phyloP scores from a whole-genome alignment of 2,797 vertebrate genomes.

The Varecia variegata region DNA sequence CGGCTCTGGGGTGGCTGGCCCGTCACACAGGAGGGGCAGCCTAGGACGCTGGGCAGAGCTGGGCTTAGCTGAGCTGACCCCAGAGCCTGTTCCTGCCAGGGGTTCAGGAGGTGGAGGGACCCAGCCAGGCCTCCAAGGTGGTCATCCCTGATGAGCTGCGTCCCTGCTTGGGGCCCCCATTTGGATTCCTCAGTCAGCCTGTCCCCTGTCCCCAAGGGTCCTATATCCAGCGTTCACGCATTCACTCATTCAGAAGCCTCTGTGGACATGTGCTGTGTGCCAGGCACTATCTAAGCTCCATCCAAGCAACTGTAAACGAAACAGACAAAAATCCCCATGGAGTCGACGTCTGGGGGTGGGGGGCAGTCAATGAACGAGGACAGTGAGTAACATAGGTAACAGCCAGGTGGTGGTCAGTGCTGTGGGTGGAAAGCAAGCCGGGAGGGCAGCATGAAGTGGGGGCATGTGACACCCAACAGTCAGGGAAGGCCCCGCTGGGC shows the following conservation, averaged over 20 bases:
- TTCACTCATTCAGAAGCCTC: neutral
- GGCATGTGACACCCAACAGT: neutral
- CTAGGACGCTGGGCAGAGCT: neutral
- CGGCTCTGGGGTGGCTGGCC: neutral
- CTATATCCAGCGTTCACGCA: neutral
- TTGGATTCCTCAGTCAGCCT: neutral
- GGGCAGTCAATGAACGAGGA: neutral
- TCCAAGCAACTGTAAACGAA: neutral
- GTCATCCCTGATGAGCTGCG: neutral
- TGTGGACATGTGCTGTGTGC: neutral
- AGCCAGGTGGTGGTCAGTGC: neutral
- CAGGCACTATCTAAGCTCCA: neutral
- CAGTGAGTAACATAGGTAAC: neutral
- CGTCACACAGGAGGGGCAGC: too few relatives aligned
- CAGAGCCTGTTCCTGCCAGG: neutral
- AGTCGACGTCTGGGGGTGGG: neutral
- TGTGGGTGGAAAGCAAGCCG: conserved; percentile 89
- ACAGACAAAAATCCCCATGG: neutral
- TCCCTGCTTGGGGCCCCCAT: neutral
- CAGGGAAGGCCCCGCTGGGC: neutral
- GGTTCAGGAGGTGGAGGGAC: neutral
- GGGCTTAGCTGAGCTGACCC: neutral
- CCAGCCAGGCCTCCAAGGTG: neutral
- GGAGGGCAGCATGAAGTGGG: conserved; percentile 72
- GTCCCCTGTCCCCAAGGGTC: neutral